Evolutionary conservation across 2,113 vertebrate species (phyloP), one percentile per base, ranked within the genome.

Genomic region (Maccullochella peelii): DNA sequence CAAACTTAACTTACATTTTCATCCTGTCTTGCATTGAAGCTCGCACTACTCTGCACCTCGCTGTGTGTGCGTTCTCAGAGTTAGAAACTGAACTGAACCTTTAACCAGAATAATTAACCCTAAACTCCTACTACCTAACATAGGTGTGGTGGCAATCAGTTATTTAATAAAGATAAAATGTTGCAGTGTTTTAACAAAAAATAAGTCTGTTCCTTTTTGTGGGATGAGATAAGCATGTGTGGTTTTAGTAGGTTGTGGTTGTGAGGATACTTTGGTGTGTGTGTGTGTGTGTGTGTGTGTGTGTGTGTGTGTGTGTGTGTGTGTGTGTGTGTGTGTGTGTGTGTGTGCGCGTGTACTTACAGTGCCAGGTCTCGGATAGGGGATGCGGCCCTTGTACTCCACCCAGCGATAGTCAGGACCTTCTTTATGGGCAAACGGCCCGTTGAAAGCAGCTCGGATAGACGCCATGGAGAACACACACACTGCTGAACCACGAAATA

Each of bases 381-480:
- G 97, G 36, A 97, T 93, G 0, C 94, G 95, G 0, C 96, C 97
- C 58, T 96, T 97, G 94, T 94, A 97, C 84, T 97, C 95, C 0
- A 95, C 94, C 97, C 97, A 97, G 92, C 95, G 96, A 21, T 96
- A 95, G 87, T 97, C 96, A 0, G 96, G 95, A 1, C 97, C 95
- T 33, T 97, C 97, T 80, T 96, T 96, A 57, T 97, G 97, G 0
- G 96, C 96, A 0, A 97, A 97, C 4, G 97, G 96, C 2, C 97
- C 97, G 0, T 95, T 97, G 94, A 97, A 97, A 21, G 96, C 96
- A 0, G 96, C 95, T 7, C 96, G 92, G 81, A 97, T 92, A 0
- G 96, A 96, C 0, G 95, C 95, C 96, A 97, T 95, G 84, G 96
- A 95, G 88, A 94, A 97, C 18, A 96, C 55, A 0, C 97, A 97